A percentile compares a stretch with the other conserved stretches of the same genome.
These are phyloP conservation scores for Silvanus unidentatus DNA, from an alignment of 2,888 invertebrate genomes.

Conservation along the genomic window DNA sequence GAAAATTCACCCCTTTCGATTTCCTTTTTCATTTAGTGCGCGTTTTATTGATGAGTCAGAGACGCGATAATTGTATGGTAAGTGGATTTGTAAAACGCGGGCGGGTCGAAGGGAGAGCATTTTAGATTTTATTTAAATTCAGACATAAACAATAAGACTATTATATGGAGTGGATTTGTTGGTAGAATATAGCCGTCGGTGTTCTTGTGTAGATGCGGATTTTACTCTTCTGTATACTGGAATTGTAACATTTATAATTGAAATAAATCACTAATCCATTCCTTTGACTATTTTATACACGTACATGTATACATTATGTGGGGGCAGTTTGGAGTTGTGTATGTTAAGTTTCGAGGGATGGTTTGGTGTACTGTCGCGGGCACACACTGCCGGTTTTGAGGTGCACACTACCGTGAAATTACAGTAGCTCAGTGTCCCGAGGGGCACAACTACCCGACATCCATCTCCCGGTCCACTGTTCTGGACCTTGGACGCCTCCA, in stretches of 20 bases:
- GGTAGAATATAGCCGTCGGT: no score
- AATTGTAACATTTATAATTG: constrained; percentile 16
- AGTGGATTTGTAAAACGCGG: no score
- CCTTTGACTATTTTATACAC: constrained; percentile 27
- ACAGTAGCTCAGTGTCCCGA: constrained; percentile 46
- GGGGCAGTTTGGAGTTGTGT: constrained; percentile 5
- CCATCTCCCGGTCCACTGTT: constrained; percentile 27
- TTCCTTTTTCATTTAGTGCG: no score
- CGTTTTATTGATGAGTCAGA: no score
- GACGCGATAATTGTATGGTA: no score
- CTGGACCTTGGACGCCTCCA: constrained; percentile 20
- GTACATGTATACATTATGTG: constrained; percentile 7
- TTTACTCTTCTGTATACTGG: not conserved
- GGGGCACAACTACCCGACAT: constrained; percentile 33
- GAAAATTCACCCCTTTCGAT: no score
- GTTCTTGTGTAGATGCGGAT: not conserved
- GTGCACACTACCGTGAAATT: constrained; percentile 57
- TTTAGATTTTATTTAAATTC: no score
- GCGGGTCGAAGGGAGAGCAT: no score
- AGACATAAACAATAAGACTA: no score
- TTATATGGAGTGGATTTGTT: no score
- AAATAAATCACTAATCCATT: constrained; percentile 28
- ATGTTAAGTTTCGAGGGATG: constrained; percentile 8
- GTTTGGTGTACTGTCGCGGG: constrained; percentile 11
- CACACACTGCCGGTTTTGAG: constrained; percentile 42